Conservation (phyloP, 92 coral and sea anemone species). For the Meandrina meandrites region DNA sequence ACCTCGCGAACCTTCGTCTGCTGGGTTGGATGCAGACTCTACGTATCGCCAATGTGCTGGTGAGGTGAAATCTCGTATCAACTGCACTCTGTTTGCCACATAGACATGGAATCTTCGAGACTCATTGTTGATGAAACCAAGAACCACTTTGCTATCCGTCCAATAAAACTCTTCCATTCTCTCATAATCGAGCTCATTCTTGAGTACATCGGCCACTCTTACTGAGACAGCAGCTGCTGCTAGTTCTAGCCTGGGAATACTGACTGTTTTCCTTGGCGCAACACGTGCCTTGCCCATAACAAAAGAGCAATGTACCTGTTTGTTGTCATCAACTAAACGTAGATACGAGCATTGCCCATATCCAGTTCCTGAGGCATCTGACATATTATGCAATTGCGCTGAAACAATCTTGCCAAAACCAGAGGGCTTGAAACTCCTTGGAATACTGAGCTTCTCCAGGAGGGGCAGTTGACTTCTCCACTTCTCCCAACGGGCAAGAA, state of each 20-base stretch:
- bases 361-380: conserved; percentile 3
- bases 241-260: conserved; percentile 23
- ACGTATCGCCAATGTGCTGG: conserved; percentile 51
- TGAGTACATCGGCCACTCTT: conserved; percentile 20
- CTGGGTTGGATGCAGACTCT: conserved; percentile 37
- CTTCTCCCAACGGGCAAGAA: conserved; percentile 45
- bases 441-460: conserved; percentile 33
- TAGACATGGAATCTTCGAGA: conserved; percentile 34
- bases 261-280: background rate
- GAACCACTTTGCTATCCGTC: conserved; percentile 31
- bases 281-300: conserved; percentile 2
- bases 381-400: conserved; percentile 8
- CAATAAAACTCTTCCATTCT: conserved; percentile 8
- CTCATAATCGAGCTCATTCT: conserved; percentile 20
- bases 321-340: conserved; percentile 12
- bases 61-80: too few species aligned
- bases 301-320: background rate
- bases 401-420: background rate
- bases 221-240: conserved; percentile 34
- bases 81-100: too few species aligned
- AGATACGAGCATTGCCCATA: conserved; percentile 10
- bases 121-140: conserved; percentile 24
- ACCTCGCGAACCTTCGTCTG: conserved; percentile 62
- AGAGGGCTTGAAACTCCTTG: conserved; percentile 7
- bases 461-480: conserved; percentile 46